A percentile compares a stretch with the other conserved stretches of the same genome.
Conservation (phyloP, 2,113 vertebrate species). For the Beaufortia kweichowensis region DNA sequence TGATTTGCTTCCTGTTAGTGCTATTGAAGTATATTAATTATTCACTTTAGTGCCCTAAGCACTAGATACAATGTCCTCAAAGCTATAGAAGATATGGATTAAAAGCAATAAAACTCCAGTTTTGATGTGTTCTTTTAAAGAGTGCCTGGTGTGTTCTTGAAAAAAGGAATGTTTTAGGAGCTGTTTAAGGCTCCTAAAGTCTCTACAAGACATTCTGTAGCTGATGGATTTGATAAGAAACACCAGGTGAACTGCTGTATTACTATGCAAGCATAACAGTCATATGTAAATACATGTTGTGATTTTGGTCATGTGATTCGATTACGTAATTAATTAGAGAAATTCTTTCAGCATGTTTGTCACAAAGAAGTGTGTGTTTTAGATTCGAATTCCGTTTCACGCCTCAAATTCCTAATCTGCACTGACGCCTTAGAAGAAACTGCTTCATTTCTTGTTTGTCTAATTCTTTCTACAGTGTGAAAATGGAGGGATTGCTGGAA, state of each 20-base stretch:
- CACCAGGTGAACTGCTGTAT: not conserved
- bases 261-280: not conserved
- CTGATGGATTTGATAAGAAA: not conserved
- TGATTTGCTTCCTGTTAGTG: too few species aligned
- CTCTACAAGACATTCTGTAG: too few species aligned
- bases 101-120: not conserved
- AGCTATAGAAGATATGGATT: not conserved
- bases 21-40: too few species aligned
- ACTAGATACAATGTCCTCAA: not conserved
- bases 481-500: conserved; percentile 25
- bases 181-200: not conserved
- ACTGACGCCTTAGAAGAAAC: not conserved
- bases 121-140: conserved; percentile 44
- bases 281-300: not conserved
- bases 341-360: not conserved
- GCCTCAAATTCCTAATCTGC: not conserved
- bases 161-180: conserved; percentile 47
- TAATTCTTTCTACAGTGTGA: conserved; percentile 9
- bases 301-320: not conserved
- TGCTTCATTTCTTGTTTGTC: conserved; percentile 14
- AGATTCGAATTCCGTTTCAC: not conserved
- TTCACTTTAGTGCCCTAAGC: too few species aligned
- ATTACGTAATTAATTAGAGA: not conserved
- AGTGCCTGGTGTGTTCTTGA: conserved; percentile 26
- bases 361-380: not conserved